These are phyloP conservation scores for Eudasyphora cyanicolor DNA, from an alignment of 2,888 invertebrate species.

Conservation along the genomic window DNA sequence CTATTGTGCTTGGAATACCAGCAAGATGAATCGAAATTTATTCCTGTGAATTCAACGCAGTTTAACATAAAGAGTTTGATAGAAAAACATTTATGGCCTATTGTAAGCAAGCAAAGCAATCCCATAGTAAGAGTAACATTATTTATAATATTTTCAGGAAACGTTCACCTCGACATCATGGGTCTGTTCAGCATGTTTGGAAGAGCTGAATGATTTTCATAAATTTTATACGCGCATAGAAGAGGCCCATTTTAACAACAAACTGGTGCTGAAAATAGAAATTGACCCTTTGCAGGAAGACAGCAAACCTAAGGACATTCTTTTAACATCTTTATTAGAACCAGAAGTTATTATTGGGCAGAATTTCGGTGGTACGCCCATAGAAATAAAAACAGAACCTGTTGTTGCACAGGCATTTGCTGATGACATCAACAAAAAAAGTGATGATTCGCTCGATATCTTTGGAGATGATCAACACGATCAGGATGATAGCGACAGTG, in stretches of 20 bases:
- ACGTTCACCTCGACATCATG: not conserved
- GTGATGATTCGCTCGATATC: not conserved
- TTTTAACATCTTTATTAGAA: constrained; percentile 15
- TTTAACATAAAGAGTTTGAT: constrained; percentile 18
- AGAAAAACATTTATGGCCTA: constrained; percentile 47
- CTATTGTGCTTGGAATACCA: constrained; percentile 49
- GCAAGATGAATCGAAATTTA: constrained; percentile 20
- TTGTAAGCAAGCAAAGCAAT: constrained; percentile 50
- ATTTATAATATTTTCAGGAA: no score
- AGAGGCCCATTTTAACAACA: not conserved
- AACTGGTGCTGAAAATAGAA: not conserved
- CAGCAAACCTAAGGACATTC: not conserved
- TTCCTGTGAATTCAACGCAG: constrained; percentile 17
- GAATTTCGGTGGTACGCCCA: not conserved
- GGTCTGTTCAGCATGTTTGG: not conserved
- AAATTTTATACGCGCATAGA: constrained; percentile 30
- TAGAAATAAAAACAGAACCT: not conserved
- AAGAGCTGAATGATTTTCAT: not conserved
- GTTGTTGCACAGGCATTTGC: not conserved
- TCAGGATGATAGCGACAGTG: no score
- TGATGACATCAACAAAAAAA: not conserved
- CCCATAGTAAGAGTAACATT: no score
- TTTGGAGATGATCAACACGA: not conserved
- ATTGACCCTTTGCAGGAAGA: not conserved
- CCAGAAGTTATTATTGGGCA: constrained; percentile 3